Conservation (phyloP, 2,113 vertebrate species). For the Anolis carolinensis region DNA sequence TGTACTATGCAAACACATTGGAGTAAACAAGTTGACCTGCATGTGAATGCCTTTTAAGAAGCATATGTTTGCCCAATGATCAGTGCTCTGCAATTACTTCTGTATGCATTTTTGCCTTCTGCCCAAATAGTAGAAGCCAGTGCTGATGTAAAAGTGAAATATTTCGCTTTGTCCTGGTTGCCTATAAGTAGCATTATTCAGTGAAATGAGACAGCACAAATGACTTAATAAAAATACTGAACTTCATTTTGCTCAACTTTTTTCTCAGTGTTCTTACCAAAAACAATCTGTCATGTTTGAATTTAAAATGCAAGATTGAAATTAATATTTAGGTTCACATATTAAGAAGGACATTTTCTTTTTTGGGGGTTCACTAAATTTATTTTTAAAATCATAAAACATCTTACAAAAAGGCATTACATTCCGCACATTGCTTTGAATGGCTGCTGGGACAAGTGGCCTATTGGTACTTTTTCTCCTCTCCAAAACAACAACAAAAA, state of each 20-base stretch:
- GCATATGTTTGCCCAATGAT: not conserved
- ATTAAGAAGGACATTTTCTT: no score
- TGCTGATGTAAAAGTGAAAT: not conserved
- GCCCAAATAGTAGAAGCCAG: not conserved
- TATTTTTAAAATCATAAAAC: constrained; percentile 79
- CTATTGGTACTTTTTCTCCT: constrained; percentile 64
- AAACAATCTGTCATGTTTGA: not conserved
- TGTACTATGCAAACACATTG: not conserved
- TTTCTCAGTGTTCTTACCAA: not conserved
- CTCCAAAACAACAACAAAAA: constrained; percentile 71
- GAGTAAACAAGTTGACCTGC: not conserved
- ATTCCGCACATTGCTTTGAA: constrained; percentile 85
- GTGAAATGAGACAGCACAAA: not conserved
- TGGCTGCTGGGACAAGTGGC: constrained; percentile 66
- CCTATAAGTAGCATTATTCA: not conserved
- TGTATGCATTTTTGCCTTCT: not conserved
- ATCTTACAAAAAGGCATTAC: constrained; percentile 82
- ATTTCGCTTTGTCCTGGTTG: not conserved
- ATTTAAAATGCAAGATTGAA: constrained; percentile 3
- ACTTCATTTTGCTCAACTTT: not conserved
- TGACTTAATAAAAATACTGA: not conserved
- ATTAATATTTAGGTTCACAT: not conserved
- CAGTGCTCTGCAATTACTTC: not conserved
- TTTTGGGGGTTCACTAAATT: constrained; percentile 81
- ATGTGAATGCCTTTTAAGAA: not conserved